These are phyloP conservation scores for Strongylocentrotus purpuratus DNA, from an alignment of 35 echinoderm and acorn worm species.

Conservation along the genomic window DNA sequence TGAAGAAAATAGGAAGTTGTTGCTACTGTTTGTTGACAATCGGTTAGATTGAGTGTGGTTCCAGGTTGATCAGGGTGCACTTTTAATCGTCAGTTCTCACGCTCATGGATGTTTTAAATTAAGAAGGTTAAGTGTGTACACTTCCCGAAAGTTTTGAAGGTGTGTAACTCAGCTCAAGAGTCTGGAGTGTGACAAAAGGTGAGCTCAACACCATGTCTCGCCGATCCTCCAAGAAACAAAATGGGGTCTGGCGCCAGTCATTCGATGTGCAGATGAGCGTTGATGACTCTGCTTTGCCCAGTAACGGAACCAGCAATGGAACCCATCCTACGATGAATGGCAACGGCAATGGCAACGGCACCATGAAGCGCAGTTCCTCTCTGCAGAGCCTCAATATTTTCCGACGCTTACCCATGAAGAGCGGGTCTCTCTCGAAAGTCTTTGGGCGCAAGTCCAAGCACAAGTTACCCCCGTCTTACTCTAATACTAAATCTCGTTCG, in stretches of 20 bases:
- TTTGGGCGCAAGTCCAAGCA: constrained; percentile 15
- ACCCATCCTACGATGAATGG: background rate
- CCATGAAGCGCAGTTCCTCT: constrained; percentile 18
- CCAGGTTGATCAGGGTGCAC: background rate
- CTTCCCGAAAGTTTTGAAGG: background rate
- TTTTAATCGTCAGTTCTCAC: background rate
- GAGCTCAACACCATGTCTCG: background rate
- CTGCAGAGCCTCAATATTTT: constrained; percentile 30
- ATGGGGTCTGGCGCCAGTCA: background rate
- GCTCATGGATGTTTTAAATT: background rate
- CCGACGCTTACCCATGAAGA: background rate
- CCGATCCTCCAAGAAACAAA: background rate
- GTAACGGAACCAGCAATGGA: background rate
- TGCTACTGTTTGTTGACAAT: background rate
- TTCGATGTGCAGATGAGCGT: background rate
- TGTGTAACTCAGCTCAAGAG: background rate
- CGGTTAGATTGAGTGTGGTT: background rate
- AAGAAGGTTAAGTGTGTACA: background rate
- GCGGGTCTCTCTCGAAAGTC: background rate
- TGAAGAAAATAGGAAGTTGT: background rate
- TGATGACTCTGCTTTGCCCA: background rate
- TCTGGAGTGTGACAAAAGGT: background rate
- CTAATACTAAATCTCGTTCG: background rate
- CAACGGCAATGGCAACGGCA: background rate
- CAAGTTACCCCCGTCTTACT: background rate